Conservation (phyloP, 2,797 vertebrate species). For the Varecia variegata region DNA sequence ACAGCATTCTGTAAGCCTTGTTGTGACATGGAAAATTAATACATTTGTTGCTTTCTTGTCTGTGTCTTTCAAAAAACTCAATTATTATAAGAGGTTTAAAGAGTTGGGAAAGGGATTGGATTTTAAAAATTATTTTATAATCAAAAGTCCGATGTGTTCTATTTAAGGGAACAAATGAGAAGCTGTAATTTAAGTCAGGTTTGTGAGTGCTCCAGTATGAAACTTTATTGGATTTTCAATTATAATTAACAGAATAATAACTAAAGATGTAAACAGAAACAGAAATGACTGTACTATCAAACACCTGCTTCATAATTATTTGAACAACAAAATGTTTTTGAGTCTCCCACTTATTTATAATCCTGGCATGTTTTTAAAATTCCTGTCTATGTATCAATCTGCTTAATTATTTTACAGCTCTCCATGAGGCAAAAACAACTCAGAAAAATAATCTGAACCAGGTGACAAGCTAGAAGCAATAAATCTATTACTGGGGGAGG, state of each 20-base stretch:
- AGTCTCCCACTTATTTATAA: constrained; percentile 82
- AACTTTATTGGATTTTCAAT: constrained; percentile 81
- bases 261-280: constrained; percentile 82
- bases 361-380: constrained; percentile 69
- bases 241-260: constrained; percentile 83
- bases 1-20: not conserved
- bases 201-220: constrained; percentile 60
- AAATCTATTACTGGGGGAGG: not conserved
- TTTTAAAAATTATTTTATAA: constrained; percentile 59
- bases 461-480: constrained; percentile 42
- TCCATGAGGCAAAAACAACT: constrained; percentile 55
- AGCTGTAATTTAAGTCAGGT: constrained; percentile 72
- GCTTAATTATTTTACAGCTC: constrained; percentile 70
- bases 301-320: constrained; percentile 84
- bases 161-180: constrained; percentile 60
- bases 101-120: constrained; percentile 33
- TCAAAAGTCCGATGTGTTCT: constrained; percentile 66
- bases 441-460: constrained; percentile 69
- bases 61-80: not conserved
- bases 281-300: constrained; percentile 82
- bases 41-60: not conserved
- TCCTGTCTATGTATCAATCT: constrained; percentile 73
- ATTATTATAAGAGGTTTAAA: constrained; percentile 51
- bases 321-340: constrained; percentile 83
- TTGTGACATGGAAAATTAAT: not conserved